Evolutionary conservation across 2,113 vertebrate species (phyloP).

Genomic region (Sminthopsis crassicaudata): DNA sequence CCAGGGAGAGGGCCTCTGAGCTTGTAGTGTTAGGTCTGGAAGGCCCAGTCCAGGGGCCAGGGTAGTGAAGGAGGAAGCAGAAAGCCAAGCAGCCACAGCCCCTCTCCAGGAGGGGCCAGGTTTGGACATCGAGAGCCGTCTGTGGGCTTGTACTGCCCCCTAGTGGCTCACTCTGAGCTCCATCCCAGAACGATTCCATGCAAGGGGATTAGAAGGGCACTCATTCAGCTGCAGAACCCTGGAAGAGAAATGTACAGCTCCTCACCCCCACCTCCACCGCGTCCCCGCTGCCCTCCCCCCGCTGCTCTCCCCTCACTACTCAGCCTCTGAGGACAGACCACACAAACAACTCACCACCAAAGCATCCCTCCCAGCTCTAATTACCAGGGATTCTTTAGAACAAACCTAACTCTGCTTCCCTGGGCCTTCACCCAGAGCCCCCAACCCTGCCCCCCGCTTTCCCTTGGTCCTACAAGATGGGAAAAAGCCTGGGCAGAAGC

Average conservation of each 20-base stretch:
- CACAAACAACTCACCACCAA: not conserved
- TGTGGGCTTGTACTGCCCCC: not conserved
- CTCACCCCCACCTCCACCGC: too few relatives aligned
- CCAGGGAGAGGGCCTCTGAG: not conserved
- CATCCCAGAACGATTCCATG: not conserved
- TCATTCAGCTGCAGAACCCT: not conserved
- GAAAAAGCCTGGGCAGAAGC: not conserved
- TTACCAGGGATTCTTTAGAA: too few relatives aligned
- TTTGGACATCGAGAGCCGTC: not conserved
- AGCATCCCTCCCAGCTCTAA: not conserved
- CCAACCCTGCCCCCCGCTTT: not conserved
- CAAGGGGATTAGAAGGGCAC: not conserved
- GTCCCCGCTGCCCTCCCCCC: too few relatives aligned
- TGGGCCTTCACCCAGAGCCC: accelerated
- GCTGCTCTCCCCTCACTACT: too few relatives aligned
- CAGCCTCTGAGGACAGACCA: not conserved
- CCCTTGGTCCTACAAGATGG: not conserved
- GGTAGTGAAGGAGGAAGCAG: not conserved
- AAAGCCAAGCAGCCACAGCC: not conserved
- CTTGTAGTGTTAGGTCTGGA: not conserved
- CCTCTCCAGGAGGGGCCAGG: not conserved
- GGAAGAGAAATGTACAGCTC: too few relatives aligned
- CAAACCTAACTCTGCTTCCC: not conserved
- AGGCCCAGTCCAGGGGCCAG: not conserved
- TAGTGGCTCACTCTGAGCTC: not conserved